Base-by-base conservation (phyloP, 64 coral and sea anemone genomes). In the Stichodactyla mertensii region DNA sequence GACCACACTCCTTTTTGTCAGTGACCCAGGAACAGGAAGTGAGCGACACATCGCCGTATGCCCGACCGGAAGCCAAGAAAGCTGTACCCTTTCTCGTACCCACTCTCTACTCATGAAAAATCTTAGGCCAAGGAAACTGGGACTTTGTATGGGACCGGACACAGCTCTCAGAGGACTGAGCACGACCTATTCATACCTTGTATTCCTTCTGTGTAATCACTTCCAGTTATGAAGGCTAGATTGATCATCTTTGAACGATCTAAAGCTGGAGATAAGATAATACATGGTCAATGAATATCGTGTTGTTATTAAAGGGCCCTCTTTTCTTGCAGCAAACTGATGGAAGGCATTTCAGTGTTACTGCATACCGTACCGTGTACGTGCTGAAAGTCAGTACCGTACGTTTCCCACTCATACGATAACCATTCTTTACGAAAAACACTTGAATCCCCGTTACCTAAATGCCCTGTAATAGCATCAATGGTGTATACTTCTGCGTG, bases 121-220 rank as follows among this genome's bases (percentile, higher is more conserved):
- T 5, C 60, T 18, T 62, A 5, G 60, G 60, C 60, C 4, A 62
- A 62, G 60, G 16, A 62, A 18, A 62, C 1, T 45, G 60, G 19
- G 36, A 2, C 36, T 45, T 45, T 45, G 36, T 45, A 45, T 45
- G 36, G 36, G 36, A 36, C 31, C 31, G 31, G 31, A 45, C 57
- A 12, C 1, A 59, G 57, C 57, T 18, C 16, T 19, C 1, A 64
- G 19, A 18, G n/a, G 11, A 16, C 61, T 64, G 61, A 19, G 16
- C 16, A 64, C 12, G 61, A 64, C 1, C 62, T 0, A 22, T n/a
- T n/a, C 66, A 6, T 19, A 99, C 96, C 96, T 90, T 92, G 96
- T 31, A 99, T 89, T 27, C 96, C 96, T 86, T 99, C 96, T 4
- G 93, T 99, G 77, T 99, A 99, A 79, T 99, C 96, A 80, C 96